These are phyloP conservation scores for Apotomis betuletana DNA, from an alignment of 2,888 invertebrate genomes.

Conservation along the genomic window DNA sequence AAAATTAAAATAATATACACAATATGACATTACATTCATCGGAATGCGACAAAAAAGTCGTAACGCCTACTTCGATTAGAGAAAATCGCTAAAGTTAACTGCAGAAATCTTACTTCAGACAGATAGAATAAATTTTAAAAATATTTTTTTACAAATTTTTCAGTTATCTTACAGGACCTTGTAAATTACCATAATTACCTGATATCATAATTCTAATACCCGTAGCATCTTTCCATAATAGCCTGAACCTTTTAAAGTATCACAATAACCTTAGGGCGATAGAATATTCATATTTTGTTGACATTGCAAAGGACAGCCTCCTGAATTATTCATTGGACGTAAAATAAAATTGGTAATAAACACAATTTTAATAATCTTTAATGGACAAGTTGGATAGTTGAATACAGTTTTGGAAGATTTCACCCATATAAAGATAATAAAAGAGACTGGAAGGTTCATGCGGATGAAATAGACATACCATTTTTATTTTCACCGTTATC, in stretches of 20 bases:
- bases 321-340: conserved; percentile 30
- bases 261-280: conserved; percentile 36
- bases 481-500: too few species aligned
- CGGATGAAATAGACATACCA: too few species aligned
- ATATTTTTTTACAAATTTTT: background rate
- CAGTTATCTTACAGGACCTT: background rate
- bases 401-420: background rate
- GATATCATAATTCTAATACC: conserved; percentile 34
- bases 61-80: too few species aligned
- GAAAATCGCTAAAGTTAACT: too few species aligned
- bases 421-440: background rate
- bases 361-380: conserved; percentile 22
- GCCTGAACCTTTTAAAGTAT: conserved; percentile 41
- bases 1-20: too few species aligned
- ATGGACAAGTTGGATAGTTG: conserved; percentile 12
- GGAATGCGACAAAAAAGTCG: too few species aligned
- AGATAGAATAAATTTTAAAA: too few species aligned
- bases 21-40: too few species aligned
- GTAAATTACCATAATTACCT: conserved; percentile 26
- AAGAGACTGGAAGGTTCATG: background rate
- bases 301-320: conserved; percentile 21
- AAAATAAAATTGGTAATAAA: conserved; percentile 36
- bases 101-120: too few species aligned
- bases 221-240: conserved; percentile 36
- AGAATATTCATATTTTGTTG: conserved; percentile 43